These are phyloP conservation scores for Rambutsinella grinnellia DNA, from an alignment of 2,888 invertebrate genomes.

Conservation along the genomic window DNA sequence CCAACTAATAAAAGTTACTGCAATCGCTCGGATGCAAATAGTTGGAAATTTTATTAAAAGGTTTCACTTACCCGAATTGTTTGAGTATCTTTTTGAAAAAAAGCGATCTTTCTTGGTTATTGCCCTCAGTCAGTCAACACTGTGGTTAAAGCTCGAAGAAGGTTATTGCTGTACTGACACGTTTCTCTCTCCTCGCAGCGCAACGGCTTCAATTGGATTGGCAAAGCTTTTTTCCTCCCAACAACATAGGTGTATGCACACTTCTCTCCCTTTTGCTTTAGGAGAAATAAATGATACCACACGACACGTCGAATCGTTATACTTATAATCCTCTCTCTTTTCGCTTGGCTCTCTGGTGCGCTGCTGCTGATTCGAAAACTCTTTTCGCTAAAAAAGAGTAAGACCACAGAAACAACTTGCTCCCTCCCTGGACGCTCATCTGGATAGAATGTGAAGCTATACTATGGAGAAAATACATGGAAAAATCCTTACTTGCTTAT, in stretches of 20 bases:
- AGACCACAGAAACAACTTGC: constrained; percentile 41
- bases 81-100: constrained; percentile 12
- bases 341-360: constrained; percentile 4
- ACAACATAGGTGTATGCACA: neutral
- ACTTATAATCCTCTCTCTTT: no score
- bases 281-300: constrained; percentile 43
- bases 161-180: constrained; percentile 52
- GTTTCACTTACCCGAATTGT: neutral
- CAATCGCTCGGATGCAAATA: no score
- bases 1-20: no score
- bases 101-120: constrained; percentile 31
- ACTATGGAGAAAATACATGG: neutral
- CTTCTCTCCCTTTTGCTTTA: neutral
- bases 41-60: no score
- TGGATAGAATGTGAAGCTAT: neutral
- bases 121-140: constrained; percentile 51
- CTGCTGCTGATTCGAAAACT: constrained; percentile 30
- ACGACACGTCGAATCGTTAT: constrained; percentile 15
- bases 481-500: neutral
- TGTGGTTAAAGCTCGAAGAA: constrained; percentile 53
- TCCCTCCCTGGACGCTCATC: neutral
- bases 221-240: constrained; percentile 32
- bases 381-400: constrained; percentile 31
- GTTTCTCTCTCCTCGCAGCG: constrained; percentile 36
- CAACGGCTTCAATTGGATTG: constrained; percentile 25